Evolutionary conservation across 2,797 vertebrate species (phyloP), one percentile per base, ranked within the genome.

Genomic region (Gadopsis marmoratus): DNA sequence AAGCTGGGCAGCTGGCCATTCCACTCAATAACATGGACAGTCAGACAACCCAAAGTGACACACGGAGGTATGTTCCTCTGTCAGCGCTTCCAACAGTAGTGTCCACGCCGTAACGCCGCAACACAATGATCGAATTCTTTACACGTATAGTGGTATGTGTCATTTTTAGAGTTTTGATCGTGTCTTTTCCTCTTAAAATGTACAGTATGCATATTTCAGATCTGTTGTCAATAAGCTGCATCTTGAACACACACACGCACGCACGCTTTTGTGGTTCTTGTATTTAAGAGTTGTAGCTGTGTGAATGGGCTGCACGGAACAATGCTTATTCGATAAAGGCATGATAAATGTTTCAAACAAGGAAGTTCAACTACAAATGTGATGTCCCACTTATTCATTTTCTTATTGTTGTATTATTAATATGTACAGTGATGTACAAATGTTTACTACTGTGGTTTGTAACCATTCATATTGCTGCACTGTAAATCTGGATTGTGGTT

Each of bases 1-100:
- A 82, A 31, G 81, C 55, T 0, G 74, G 54, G 2, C 88, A 89
- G 21, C 76, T 91, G 39, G 82, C 84, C 5, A 78, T 95, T 61
- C 94, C 94, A 0, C 78, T 94, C 43, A 88, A 87, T 63, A 89
- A 83, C 26, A 62, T 93, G 63, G 74, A 88, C 60, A 94, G 91
- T n/a, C 85, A 91, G 50, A 90, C 82, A 2, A 82, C 62, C 66
- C 84, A 88, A 3, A 87, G 74, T 14, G 87, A 90, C 73, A 78
- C 75, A 1, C 84, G 67, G 71, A 89, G 67, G 50, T 87, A 86
- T 4, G 51, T 17, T 0, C 79, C 83, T 0, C 67, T 91, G 58
- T 78, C 92, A n/a, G 10, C 83, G 13, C 82, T 93, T 4, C 91
- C 92, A 17, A 86, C 90, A 17, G 76, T 37, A 1, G 60, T 69